A percentile compares a stretch with the other conserved stretches of the same genome.
Evolutionary conservation across 2,888 invertebrate genomes (phyloP).

Genomic region (Ephialtes manifestator): DNA sequence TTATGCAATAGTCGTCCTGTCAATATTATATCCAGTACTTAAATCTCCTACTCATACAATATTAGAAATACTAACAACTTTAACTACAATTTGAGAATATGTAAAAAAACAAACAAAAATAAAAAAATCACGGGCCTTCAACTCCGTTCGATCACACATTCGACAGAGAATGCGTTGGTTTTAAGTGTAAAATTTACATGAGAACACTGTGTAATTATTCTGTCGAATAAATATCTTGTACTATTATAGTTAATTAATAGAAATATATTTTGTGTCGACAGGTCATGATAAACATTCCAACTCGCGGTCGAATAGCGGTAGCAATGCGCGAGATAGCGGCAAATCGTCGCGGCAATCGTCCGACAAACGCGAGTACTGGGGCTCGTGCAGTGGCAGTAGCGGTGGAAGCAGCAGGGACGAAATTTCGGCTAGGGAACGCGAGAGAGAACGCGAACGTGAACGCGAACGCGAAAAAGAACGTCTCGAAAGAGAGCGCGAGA

Average conservation of each 20-base stretch:
- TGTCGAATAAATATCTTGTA: too few species aligned
- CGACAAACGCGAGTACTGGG: conserved; percentile 85
- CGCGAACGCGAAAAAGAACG: conserved; percentile 73
- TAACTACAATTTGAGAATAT: too few species aligned
- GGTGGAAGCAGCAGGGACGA: conserved; percentile 80
- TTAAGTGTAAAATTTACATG: too few species aligned
- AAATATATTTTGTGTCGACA: conserved; percentile 74
- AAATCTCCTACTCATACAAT: too few species aligned
- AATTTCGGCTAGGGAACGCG: conserved; percentile 77
- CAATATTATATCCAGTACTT: too few species aligned
- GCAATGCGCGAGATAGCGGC: conserved; percentile 82
- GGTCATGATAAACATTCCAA: conserved; percentile 93
- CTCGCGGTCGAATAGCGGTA: conserved; percentile 87
- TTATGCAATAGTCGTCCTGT: too few species aligned
- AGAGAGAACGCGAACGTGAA: conserved; percentile 77
- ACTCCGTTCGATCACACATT: too few species aligned
- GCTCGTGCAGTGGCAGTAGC: conserved; percentile 81
- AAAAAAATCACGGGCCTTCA: too few species aligned
- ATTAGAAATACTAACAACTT: too few species aligned
- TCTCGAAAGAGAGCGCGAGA: conserved; percentile 81
- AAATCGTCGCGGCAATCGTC: conserved; percentile 83
- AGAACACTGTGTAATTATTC: too few species aligned
- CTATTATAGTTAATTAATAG: neutral
- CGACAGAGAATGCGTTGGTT: too few species aligned
- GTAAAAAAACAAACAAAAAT: too few species aligned